Evolutionary conservation across 2,113 vertebrate genomes (phyloP).

Genomic region (Fregata magnificens): DNA sequence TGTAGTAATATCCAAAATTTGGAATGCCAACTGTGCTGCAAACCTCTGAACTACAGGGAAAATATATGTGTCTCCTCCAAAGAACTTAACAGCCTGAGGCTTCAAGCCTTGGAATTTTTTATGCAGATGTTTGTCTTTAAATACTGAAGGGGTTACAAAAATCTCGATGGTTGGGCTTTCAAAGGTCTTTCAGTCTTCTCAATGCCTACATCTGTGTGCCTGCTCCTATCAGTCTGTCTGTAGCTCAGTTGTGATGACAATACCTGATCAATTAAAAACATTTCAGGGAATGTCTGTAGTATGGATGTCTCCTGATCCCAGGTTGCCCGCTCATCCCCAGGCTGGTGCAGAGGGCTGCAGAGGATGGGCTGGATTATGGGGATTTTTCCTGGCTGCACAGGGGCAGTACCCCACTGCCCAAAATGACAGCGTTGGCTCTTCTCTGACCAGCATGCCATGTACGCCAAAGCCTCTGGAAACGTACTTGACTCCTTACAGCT

Average conservation of each 20-base stretch:
- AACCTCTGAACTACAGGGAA: not conserved
- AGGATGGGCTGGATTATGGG: not conserved
- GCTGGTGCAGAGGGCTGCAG: not conserved
- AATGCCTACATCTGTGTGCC: not conserved
- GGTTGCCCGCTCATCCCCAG: not conserved
- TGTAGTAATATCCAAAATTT: not conserved
- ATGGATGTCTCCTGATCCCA: not conserved
- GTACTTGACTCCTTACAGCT: not conserved
- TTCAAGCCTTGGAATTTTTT: not conserved
- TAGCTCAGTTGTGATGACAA: not conserved
- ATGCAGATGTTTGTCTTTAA: constrained; percentile 11
- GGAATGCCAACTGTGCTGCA: not conserved
- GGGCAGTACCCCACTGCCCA: not conserved
- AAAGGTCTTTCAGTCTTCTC: not conserved
- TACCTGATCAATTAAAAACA: not conserved
- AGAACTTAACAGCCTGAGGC: not conserved
- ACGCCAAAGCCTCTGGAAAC: not conserved
- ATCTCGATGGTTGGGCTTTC: not conserved
- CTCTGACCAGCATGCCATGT: not conserved
- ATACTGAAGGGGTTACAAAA: not conserved
- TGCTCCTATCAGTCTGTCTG: not conserved
- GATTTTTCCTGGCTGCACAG: not conserved
- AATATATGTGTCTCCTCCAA: not conserved
- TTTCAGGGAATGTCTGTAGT: too few relatives aligned
- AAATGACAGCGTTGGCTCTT: not conserved